Conservation (phyloP, 2,888 invertebrate species). For the Chrysolina americana region DNA sequence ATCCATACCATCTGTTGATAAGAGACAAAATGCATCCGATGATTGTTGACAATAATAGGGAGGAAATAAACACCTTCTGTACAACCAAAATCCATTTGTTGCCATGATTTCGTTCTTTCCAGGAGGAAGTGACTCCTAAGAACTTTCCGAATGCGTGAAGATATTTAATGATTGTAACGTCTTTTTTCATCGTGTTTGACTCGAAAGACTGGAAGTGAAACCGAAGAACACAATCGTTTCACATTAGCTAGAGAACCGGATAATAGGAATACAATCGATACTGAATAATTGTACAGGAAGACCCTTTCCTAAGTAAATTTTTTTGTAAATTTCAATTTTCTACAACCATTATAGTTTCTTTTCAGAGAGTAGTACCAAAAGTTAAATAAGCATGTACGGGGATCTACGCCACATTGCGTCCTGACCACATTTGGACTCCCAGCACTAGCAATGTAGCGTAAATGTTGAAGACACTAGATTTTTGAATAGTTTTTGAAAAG, state of each 20-base stretch:
- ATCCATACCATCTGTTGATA: slow-evolving; percentile 33
- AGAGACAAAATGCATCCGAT: slow-evolving; percentile 39
- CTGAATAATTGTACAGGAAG: too few relatives aligned
- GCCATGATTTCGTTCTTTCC: neutral
- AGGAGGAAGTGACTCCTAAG: slow-evolving; percentile 13
- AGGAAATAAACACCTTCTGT: slow-evolving; percentile 10
- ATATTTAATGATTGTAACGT: neutral
- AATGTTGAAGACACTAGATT: too few relatives aligned
- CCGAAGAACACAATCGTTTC: neutral
- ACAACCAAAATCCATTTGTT: neutral
- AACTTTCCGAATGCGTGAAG: slow-evolving; percentile 3
- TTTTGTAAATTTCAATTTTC: too few relatives aligned
- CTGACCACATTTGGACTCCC: too few relatives aligned
- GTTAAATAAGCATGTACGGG: too few relatives aligned
- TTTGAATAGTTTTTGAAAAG: too few relatives aligned
- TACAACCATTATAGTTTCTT: too few relatives aligned
- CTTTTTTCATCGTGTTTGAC: slow-evolving; percentile 8
- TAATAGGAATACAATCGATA: neutral
- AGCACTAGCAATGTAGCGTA: too few relatives aligned
- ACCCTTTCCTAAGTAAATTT: too few relatives aligned
- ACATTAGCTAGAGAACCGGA: neutral
- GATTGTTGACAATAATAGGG: slow-evolving; percentile 22
- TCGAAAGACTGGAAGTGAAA: neutral
- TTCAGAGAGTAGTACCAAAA: too few relatives aligned
- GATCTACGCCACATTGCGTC: too few relatives aligned